These are phyloP conservation scores for Platichthys stellatus DNA, from an alignment of 2,113 vertebrate species.

Conservation along the genomic window DNA sequence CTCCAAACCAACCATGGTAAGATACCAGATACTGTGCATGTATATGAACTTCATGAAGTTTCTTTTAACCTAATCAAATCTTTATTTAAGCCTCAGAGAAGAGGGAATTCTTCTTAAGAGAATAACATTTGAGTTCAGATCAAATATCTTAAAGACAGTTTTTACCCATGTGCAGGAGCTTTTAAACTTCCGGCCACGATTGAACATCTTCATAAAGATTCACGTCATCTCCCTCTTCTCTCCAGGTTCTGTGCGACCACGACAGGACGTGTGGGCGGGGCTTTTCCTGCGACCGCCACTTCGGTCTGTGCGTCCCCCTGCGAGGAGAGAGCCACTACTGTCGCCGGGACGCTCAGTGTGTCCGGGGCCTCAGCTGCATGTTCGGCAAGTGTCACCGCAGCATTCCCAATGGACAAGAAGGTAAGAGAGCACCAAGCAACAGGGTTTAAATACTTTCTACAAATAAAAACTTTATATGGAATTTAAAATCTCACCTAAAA, in stretches of 20 bases:
- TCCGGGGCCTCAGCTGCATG: slow-evolving; percentile 86
- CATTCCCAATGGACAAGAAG: slow-evolving; percentile 83
- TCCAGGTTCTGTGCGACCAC: slow-evolving; percentile 81
- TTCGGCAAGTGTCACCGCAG: slow-evolving; percentile 88
- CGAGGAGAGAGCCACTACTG: slow-evolving; percentile 85
- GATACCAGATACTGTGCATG: slow-evolving; percentile 11
- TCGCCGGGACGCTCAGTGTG: slow-evolving; percentile 85
- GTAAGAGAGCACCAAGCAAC: slow-evolving; percentile 61
- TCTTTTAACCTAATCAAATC: not conserved
- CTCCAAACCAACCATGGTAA: slow-evolving; percentile 77
- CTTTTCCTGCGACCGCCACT: slow-evolving; percentile 88
- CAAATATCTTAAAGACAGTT: too few relatives aligned
- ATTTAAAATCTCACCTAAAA: not conserved
- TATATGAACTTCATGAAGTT: not conserved
- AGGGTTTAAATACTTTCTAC: not conserved
- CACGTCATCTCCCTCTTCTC: not conserved
- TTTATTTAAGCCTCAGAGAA: not conserved
- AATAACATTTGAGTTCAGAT: too few relatives aligned
- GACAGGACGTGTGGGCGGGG: slow-evolving; percentile 80
- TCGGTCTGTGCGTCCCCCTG: slow-evolving; percentile 84
- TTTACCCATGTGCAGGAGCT: too few relatives aligned
- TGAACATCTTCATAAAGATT: not conserved
- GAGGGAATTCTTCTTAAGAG: not conserved
- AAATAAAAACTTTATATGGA: too few relatives aligned
- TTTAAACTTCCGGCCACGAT: not conserved